Evolutionary conservation across 64 coral and sea anemone genomes (phyloP).

Genomic region (Anthopleura sola): DNA sequence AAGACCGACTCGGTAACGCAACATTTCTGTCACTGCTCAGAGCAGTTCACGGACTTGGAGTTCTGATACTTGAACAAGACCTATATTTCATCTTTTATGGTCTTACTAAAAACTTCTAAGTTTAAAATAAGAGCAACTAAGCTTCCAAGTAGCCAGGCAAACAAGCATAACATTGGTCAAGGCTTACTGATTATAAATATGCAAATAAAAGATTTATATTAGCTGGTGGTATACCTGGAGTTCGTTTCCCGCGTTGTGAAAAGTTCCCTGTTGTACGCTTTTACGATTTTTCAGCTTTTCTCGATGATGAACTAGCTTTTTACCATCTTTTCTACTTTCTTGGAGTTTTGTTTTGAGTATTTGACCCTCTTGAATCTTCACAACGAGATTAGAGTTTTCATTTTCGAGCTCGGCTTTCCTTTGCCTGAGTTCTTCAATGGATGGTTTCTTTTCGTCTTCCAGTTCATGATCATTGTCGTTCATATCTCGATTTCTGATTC

Average conservation of each 20-base stretch:
- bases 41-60: too few species aligned
- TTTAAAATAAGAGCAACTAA: not conserved
- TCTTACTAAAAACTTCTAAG: not conserved
- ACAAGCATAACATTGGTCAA: not conserved
- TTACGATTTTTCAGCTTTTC: conserved; percentile 5
- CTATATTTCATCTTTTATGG: too few species aligned
- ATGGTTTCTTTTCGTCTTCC: not conserved
- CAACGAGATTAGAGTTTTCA: not conserved
- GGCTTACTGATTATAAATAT: not conserved
- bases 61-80: too few species aligned
- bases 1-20: not conserved
- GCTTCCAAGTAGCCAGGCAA: not conserved
- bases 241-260: not conserved
- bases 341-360: not conserved
- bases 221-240: not conserved
- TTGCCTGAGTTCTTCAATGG: not conserved
- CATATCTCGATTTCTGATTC: not conserved
- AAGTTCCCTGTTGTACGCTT: not conserved
- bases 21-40: too few species aligned
- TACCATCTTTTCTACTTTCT: not conserved
- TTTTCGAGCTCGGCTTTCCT: not conserved
- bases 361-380: not conserved
- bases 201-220: not conserved
- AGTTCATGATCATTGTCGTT: not conserved
- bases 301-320: not conserved